These are phyloP conservation scores for Monochamus saltuarius DNA, from an alignment of 1,140 invertebrate genomes.

Conservation along the genomic window DNA sequence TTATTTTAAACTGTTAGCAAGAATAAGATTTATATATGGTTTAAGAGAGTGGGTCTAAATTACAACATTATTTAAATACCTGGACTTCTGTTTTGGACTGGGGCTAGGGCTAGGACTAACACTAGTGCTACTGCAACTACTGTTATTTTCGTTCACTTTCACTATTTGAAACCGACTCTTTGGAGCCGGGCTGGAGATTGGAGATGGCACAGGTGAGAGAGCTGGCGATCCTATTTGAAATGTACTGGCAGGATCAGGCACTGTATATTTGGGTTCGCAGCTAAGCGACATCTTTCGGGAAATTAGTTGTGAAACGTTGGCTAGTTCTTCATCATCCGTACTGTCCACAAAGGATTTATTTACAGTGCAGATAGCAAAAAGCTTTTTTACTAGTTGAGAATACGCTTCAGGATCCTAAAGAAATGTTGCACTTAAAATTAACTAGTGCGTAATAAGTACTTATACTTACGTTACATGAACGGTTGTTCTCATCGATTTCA, in stretches of 20 bases:
- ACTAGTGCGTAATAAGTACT: conserved; percentile 1
- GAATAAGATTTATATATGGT: too few species aligned
- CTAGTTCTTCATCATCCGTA: conserved; percentile 36
- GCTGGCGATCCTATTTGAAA: conserved; percentile 32
- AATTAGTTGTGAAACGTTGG: conserved; percentile 36
- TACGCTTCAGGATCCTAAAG: conserved; percentile 43
- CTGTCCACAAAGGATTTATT: conserved; percentile 37
- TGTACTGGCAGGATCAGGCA: conserved; percentile 26
- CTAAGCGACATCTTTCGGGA: conserved; percentile 44
- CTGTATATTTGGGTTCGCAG: conserved; percentile 39
- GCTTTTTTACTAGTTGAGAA: conserved; percentile 38
- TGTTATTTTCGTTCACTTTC: conserved; percentile 24
- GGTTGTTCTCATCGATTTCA: conserved; percentile 45
- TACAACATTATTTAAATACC: not conserved
- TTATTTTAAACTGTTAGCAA: too few species aligned
- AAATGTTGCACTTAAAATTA: conserved; percentile 8
- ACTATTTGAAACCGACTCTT: conserved; percentile 36
- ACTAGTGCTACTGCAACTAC: conserved; percentile 1
- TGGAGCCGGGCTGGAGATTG: conserved; percentile 27
- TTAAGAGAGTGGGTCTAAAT: too few species aligned
- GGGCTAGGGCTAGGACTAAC: conserved; percentile 7
- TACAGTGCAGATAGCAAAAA: conserved; percentile 44
- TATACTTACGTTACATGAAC: conserved; percentile 44
- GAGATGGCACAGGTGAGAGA: conserved; percentile 31
- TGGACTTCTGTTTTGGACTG: conserved; percentile 3